Evolutionary conservation across 2,797 vertebrate species (phyloP), one percentile per base, ranked within the genome.

Genomic region (Phylloscopus collybita): DNA sequence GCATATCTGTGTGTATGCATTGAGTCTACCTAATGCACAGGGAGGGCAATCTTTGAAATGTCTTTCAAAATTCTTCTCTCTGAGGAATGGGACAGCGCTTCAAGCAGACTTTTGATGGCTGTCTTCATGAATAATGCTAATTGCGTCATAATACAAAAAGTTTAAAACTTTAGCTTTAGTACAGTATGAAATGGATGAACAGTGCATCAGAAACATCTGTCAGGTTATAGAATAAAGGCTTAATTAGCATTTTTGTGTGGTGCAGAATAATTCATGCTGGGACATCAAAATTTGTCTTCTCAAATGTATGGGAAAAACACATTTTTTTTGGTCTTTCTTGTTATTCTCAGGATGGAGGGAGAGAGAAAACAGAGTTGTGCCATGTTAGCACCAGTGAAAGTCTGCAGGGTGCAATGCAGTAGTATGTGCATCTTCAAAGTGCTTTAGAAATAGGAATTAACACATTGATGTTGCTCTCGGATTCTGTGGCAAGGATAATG

Each of bases 201-300:
- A 93, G 92, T 74, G 90, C 95, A 95, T 93, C 86, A 95, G 88
- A 96, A 96, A 95, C 96, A 97, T 95, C 96, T 97, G 95, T 95
- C 96, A 96, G 80, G 91, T 96, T 96, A 96, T 61, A 94, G 95
- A 97, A 96, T 92, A 96, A 96, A 97, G 93, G 80, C 88, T 88
- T 94, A 90, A 96, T 97, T 96, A 96, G 88, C 96, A 96, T 96
- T 94, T 96, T 95, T 95, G 80, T 96, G 67, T 90, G 80, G 90
- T 91, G 90, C 89, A 64, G 95, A 96, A 96, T 93, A 96, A 96
- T 96, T 97, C 94, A 88, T 96, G 94, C 91, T 93, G 88, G 95
- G 91, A 92, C 80, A 95, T 95, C 91, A 96, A 91, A 91, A 95
- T 94, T 92, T 94, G 40, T 53, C 91, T 67, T 71, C 70, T 81